phyloP scores from a whole-genome alignment of 2,113 vertebrate species.

The Reinhardtius hippoglossoides region DNA sequence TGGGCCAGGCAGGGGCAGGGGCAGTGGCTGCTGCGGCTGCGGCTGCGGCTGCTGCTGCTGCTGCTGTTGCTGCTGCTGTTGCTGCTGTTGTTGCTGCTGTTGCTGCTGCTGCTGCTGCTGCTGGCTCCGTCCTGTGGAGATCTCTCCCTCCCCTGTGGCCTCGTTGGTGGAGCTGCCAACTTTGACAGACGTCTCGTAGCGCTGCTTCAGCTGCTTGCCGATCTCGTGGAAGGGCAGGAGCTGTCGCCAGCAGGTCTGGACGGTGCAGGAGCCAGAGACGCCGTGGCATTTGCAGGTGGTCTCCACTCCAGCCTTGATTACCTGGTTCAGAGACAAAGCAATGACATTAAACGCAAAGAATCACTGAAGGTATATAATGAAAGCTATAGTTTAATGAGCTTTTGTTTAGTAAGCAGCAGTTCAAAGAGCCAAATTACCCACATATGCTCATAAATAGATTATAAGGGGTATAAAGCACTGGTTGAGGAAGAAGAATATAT shows the following conservation, averaged over 20 bases:
- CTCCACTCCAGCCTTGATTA: slow-evolving; percentile 96
- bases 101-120: slow-evolving; percentile 59
- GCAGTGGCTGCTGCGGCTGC: slow-evolving; percentile 62
- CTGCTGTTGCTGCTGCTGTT: slow-evolving; percentile 55
- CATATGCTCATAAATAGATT: slow-evolving; percentile 29
- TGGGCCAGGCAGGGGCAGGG: slow-evolving; percentile 74
- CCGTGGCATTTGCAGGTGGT: slow-evolving; percentile 98
- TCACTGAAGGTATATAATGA: too few species aligned
- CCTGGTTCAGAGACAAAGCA: slow-evolving; percentile 79
- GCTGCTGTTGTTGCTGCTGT: too few species aligned
- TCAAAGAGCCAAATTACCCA: slow-evolving; percentile 50
- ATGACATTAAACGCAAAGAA: slow-evolving; percentile 21
- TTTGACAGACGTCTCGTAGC: slow-evolving; percentile 93
- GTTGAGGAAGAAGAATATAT: slow-evolving; percentile 18
- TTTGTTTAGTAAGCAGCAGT: slow-evolving; percentile 59
- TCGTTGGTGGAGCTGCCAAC: slow-evolving; percentile 96
- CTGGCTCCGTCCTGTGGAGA: slow-evolving; percentile 84
- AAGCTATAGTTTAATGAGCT: slow-evolving; percentile 30
- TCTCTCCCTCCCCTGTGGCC: slow-evolving; percentile 93
- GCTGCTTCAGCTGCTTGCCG: slow-evolving; percentile 95
- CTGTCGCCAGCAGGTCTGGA: slow-evolving; percentile 97
- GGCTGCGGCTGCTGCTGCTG: slow-evolving; percentile 60
- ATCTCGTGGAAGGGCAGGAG: slow-evolving; percentile 97
- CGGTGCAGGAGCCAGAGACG: slow-evolving; percentile 95
- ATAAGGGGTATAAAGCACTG: slow-evolving; percentile 14